These are phyloP conservation scores for Nephrocerus scutellatus DNA, from an alignment of 2,888 invertebrate genomes.

Conservation along the genomic window DNA sequence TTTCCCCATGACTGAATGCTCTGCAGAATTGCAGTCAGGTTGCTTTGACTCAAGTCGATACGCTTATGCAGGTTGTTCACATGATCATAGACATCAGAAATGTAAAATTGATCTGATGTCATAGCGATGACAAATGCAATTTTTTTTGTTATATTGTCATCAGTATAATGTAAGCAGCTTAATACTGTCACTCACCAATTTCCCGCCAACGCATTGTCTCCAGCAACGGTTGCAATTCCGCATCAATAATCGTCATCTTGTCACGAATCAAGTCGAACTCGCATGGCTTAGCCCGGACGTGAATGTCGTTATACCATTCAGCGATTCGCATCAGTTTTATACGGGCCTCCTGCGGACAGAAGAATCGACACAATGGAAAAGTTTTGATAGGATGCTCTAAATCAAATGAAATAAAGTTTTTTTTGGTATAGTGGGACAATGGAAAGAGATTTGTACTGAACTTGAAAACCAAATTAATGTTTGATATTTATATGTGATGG, in stretches of 20 bases:
- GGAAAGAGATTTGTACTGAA: no score
- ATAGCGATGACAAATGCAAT: background rate
- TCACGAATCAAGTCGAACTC: slow-evolving; percentile 71
- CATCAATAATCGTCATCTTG: slow-evolving; percentile 70
- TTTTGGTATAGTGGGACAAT: no score
- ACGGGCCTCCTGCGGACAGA: slow-evolving; percentile 50
- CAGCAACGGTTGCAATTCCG: slow-evolving; percentile 61
- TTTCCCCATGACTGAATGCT: slow-evolving; percentile 66
- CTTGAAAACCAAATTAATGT: no score
- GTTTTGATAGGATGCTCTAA: no score
- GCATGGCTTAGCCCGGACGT: slow-evolving; percentile 62
- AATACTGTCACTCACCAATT: slow-evolving; percentile 59
- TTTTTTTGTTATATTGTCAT: background rate
- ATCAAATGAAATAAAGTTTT: no score
- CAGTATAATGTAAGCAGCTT: background rate
- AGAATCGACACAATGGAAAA: no score
- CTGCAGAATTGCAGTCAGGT: slow-evolving; percentile 53
- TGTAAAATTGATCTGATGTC: slow-evolving; percentile 57
- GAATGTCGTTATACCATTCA: slow-evolving; percentile 77
- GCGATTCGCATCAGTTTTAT: slow-evolving; percentile 57
- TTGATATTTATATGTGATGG: no score
- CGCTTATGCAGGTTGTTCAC: slow-evolving; percentile 67
- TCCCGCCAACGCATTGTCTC: slow-evolving; percentile 68
- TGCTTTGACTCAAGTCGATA: slow-evolving; percentile 60
- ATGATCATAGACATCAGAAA: slow-evolving; percentile 59